Conservation (phyloP, 2,113 vertebrate species). For the Bos javanicus region DNA sequence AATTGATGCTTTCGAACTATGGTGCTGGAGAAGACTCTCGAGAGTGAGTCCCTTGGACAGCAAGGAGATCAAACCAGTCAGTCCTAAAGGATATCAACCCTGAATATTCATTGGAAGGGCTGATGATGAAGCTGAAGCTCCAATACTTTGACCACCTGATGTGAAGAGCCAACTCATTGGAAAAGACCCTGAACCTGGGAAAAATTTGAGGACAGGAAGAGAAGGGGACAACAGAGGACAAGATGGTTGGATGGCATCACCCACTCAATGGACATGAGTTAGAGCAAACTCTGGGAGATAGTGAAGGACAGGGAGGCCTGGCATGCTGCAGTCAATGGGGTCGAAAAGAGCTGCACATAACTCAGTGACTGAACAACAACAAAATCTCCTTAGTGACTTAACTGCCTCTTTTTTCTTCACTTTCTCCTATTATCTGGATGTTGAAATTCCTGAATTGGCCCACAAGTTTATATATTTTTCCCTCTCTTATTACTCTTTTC, state of each 20-base stretch:
- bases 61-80: background rate
- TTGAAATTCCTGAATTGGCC: background rate
- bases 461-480: background rate
- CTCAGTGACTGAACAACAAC: background rate
- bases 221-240: background rate
- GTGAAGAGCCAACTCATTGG: background rate
- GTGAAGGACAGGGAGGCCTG: background rate
- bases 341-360: rapidly evolving
- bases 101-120: background rate
- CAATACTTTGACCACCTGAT: background rate
- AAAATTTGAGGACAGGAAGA: background rate
- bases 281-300: background rate
- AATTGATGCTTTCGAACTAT: background rate
- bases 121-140: background rate
- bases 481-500: background rate
- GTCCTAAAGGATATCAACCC: background rate
- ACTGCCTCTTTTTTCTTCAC: background rate
- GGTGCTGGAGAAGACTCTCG: background rate
- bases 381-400: background rate
- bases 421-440: background rate
- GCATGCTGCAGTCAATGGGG: background rate
- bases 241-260: background rate
- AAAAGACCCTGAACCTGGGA: background rate
- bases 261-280: background rate
- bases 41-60: background rate